Conservation (phyloP, 2,797 vertebrate species). For the Syndactyla subalaris region DNA sequence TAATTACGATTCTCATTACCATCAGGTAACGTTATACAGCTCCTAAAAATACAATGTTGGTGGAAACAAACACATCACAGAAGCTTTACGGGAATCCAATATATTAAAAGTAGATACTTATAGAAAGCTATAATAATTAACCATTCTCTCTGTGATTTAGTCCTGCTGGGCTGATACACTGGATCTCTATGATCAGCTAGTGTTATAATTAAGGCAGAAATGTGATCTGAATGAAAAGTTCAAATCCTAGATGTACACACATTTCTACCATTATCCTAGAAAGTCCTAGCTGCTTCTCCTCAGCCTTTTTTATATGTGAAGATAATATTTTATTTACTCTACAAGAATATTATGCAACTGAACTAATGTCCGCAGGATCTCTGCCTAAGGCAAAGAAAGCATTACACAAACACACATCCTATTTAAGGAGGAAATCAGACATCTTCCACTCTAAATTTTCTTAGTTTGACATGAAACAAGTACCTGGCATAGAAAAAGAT, state of each 20-base stretch:
- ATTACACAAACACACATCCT: neutral
- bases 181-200: neutral
- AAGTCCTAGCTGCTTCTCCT: neutral
- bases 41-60: neutral
- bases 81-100: neutral
- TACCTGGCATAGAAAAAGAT: neutral
- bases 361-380: neutral
- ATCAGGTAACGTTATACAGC: neutral
- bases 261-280: neutral
- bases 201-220: neutral
- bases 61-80: neutral
- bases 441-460: neutral
- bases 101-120: neutral
- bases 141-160: neutral
- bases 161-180: neutral
- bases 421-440: neutral
- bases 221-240: neutral
- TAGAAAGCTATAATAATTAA: neutral
- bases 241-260: neutral
- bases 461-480: neutral
- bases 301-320: neutral
- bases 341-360: neutral
- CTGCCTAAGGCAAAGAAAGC: neutral
- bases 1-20: neutral
- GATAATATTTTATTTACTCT: slow-evolving; percentile 12